These are phyloP conservation scores for Bombylius discolor DNA, from an alignment of 2,888 invertebrate genomes.

Conservation along the genomic window DNA sequence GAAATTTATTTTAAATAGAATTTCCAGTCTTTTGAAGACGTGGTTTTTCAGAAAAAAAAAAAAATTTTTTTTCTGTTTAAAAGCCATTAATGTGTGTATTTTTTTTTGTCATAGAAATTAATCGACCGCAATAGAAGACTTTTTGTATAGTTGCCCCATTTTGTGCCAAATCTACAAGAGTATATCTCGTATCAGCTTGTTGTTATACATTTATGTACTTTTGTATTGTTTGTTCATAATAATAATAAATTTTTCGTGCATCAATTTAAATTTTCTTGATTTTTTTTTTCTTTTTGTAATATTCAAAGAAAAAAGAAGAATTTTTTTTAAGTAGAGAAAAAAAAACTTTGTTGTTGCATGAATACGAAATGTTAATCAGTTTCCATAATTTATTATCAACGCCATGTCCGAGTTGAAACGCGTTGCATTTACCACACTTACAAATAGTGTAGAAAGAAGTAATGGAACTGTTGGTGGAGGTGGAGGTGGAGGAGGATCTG, in stretches of 20 bases:
- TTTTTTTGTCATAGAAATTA: neutral
- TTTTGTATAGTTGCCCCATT: neutral
- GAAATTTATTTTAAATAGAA: neutral
- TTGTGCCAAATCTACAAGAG: neutral
- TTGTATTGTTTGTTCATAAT: no score
- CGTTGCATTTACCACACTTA: constrained; percentile 29
- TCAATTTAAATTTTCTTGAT: no score
- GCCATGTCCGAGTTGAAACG: constrained; percentile 29
- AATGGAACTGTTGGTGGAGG: neutral
- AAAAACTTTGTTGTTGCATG: neutral
- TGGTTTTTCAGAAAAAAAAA: neutral
- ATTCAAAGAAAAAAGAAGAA: no score
- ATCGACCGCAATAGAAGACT: neutral
- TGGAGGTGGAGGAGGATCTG: no score
- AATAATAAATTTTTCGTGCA: no score
- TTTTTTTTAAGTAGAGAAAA: no score
- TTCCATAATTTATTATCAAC: neutral
- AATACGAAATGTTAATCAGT: neutral
- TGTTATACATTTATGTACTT: no score
- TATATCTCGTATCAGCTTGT: no score
- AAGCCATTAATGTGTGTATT: neutral
- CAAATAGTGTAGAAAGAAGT: neutral
- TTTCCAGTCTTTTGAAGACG: neutral
- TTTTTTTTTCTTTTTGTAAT: no score
- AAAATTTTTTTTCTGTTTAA: neutral